Base-by-base conservation (phyloP, 2,113 vertebrate species). In the Polypterus senegalus region DNA sequence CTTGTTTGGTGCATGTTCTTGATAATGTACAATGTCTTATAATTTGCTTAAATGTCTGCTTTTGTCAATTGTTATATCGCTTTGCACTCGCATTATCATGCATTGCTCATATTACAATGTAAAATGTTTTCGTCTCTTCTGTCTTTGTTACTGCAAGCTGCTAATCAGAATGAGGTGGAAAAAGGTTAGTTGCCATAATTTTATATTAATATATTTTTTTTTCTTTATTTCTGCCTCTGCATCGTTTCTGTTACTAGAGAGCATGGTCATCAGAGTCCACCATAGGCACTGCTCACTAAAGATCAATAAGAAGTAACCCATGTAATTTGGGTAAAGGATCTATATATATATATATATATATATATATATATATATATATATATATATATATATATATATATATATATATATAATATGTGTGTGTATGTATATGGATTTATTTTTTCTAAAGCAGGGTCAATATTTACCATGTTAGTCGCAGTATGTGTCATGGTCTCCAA, bases 121-220 rank as follows among this genome's bases (percentile, higher is more conserved):
- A 86, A 86, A 87, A 85, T 74, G 85, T 86, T 83, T 89, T 87
- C 88, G 86, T 90, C 83, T 90, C 84, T 88, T 86, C 85, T 91
- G 82, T 89, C 86, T 84, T 88, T 88, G 81, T 86, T 73, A 82
- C 82, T 82, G 81, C 91, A 88, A 92, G 88, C 96, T 89, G 94
- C 94, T 92, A 95, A 92, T 91, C 93, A 94, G 89, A 98, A 97
- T 97, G 94, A 97, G 89, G 96, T 98, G 94, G 94, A 98, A 88
- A 95, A 96, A 98, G 96, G 94, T 98, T 86, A 97, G 95, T 98
- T 76, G 85, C 83, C 65, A 78, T 49, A 63, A 61, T 60, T 63
- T 60, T 58, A n/a, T 69, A 66, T 67, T 66, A 46, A 54, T 54
- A 5, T 54, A 9, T 48, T 47, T 61, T 44, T 44, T 10, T 47